Percentiles rank a stretch among this genome's conserved stretches.
These are phyloP conservation scores for Synaphobranchus kaupii DNA, from an alignment of 2,797 vertebrate species.

Conservation along the genomic window DNA sequence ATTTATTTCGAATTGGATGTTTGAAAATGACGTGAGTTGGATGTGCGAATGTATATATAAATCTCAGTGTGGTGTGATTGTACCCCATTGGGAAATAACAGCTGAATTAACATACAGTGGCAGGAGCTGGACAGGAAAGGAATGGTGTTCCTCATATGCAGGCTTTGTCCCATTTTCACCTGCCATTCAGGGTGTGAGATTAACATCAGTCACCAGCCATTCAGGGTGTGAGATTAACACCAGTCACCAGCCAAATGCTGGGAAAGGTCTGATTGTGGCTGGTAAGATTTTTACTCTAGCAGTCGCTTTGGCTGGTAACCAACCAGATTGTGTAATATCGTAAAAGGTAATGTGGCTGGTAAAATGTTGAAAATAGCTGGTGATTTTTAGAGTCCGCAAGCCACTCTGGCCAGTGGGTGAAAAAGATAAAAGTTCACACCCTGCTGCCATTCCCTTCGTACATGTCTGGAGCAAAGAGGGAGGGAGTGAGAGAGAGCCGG, in stretches of 20 bases:
- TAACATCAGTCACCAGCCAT: no score
- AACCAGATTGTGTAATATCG: no score
- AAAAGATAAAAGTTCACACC: no score
- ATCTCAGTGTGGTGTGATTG: not conserved
- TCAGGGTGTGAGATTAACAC: no score
- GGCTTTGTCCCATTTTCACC: not conserved
- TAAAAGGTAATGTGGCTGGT: no score
- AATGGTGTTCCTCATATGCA: not conserved
- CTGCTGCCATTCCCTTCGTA: not conserved
- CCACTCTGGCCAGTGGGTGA: no score
- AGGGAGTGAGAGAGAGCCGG: constrained; percentile 42
- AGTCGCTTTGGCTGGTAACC: no score
- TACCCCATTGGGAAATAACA: not conserved
- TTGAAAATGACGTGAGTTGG: not conserved
- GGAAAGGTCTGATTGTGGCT: no score
- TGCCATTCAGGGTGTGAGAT: not conserved
- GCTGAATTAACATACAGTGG: not conserved
- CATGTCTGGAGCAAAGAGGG: not conserved
- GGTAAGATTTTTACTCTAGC: no score
- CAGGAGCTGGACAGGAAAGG: not conserved
- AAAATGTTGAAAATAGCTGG: no score
- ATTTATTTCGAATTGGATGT: not conserved
- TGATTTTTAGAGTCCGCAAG: no score
- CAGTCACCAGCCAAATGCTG: no score
- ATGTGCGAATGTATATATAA: not conserved